Conservation (phyloP, 2,888 invertebrate species). For the Drosophila paucipuncta region DNA sequence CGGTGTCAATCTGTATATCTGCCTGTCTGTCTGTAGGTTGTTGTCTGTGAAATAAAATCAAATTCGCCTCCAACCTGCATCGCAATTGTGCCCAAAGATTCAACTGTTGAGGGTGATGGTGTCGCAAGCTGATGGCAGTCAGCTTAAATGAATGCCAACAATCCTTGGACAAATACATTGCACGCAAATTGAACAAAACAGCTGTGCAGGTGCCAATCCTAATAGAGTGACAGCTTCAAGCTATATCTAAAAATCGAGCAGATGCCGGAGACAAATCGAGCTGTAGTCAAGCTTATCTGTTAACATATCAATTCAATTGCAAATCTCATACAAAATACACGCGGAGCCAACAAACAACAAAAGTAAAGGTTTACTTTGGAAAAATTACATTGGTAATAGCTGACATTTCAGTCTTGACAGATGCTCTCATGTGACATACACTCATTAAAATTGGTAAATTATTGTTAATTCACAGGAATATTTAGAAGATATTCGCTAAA, state of each 20-base stretch:
- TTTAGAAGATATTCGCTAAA: background rate
- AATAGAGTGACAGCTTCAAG: background rate
- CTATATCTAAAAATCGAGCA: background rate
- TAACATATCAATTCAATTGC: background rate
- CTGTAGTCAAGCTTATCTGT: background rate
- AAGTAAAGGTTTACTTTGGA: background rate
- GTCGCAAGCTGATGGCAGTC: constrained; percentile 26
- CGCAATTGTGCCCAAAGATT: constrained; percentile 26
- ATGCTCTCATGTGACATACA: background rate
- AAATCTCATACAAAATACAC: background rate
- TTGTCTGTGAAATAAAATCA: constrained; percentile 32
- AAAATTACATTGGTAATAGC: background rate
- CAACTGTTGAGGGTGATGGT: constrained; percentile 4
- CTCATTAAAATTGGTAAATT: background rate
- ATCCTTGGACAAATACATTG: constrained; percentile 14
- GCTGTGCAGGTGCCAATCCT: constrained; percentile 5
- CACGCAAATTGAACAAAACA: constrained; percentile 23
- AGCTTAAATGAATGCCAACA: constrained; percentile 9
- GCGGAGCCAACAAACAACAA: background rate
- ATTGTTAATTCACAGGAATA: background rate
- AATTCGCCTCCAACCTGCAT: constrained; percentile 41
- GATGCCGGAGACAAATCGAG: background rate
- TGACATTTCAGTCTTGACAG: background rate
- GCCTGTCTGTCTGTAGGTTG: constrained; percentile 2
- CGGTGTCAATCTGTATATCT: background rate